phyloP scores from a whole-genome alignment of 2,888 invertebrate genomes.

The Drosophila flavopinicola region DNA sequence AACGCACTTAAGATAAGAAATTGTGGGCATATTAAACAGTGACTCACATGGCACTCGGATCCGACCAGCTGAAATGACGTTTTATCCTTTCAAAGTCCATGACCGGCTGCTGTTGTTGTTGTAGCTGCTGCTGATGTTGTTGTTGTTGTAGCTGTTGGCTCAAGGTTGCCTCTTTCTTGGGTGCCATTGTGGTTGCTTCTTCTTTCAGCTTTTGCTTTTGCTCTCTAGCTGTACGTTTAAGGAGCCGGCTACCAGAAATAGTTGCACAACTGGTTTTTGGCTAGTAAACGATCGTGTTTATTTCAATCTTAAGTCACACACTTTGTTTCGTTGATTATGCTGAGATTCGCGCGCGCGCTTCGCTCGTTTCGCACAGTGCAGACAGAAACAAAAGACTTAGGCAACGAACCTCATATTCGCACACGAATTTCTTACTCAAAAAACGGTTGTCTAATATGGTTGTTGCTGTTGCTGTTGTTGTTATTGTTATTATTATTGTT shows the following conservation, averaged over 20 bases:
- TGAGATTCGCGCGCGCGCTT: conserved; percentile 61
- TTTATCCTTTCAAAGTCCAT: conserved; percentile 82
- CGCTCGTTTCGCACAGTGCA: conserved; percentile 22
- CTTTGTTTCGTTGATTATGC: conserved; percentile 42
- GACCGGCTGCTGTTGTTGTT: conserved; percentile 56
- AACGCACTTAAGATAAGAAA: conserved; percentile 1
- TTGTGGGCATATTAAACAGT: conserved; percentile 13
- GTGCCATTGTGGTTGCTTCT: conserved; percentile 62
- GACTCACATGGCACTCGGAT: conserved; percentile 83
- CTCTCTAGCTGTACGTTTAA: conserved; percentile 8
- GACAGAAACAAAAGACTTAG: conserved; percentile 65
- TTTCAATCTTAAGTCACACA: conserved; percentile 50
- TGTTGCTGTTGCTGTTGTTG: conserved; percentile 11
- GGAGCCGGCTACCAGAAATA: conserved; percentile 55
- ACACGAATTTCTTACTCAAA: conserved; percentile 8
- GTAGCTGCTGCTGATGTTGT: conserved; percentile 47
- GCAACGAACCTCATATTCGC: conserved; percentile 60
- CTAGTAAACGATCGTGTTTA: conserved; percentile 66
- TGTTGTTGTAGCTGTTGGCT: conserved; percentile 50
- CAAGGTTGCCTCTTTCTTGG: conserved; percentile 76
- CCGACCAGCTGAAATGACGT: conserved; percentile 83
- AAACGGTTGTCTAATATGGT: conserved; percentile 11
- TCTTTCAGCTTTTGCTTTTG: conserved; percentile 1
- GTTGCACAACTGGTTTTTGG: conserved; percentile 73
- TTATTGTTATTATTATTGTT: conserved; percentile 12